Evolutionary conservation across 2,888 invertebrate species (phyloP).

Genomic region (Dorcus parallelipipedus): DNA sequence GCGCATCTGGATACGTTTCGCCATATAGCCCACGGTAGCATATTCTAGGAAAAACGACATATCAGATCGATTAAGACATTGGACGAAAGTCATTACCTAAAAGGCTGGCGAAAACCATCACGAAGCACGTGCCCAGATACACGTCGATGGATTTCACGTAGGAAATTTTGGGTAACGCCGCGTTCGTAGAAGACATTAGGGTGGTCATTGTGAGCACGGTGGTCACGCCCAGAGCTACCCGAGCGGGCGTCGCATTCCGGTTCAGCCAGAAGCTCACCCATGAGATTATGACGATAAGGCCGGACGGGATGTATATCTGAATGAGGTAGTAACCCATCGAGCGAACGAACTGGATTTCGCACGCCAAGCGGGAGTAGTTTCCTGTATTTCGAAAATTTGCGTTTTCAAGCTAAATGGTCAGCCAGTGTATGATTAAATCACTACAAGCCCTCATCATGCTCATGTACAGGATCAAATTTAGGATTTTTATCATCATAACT

Average conservation of each 20-base stretch:
- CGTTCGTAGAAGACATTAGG: constrained; percentile 94
- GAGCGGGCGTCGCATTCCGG: constrained; percentile 90
- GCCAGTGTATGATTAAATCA: no score
- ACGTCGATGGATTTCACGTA: constrained; percentile 98
- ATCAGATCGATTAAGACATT: background rate
- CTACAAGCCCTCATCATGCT: no score
- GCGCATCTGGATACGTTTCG: constrained; percentile 94
- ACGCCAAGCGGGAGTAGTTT: constrained; percentile 94
- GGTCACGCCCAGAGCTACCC: constrained; percentile 91
- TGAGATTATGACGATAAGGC: constrained; percentile 94
- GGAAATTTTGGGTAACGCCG: constrained; percentile 95
- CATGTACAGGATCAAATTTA: no score
- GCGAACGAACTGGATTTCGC: constrained; percentile 94
- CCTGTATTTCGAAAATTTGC: constrained; percentile 54
- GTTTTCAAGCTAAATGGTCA: no score
- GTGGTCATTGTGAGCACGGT: constrained; percentile 98
- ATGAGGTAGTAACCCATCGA: constrained; percentile 99
- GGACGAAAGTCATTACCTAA: constrained; percentile 64
- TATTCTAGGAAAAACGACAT: constrained; percentile 69
- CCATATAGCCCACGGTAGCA: constrained; percentile 97
- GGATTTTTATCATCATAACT: no score
- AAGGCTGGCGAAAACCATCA: constrained; percentile 97
- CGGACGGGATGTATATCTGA: constrained; percentile 97
- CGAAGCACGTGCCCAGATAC: constrained; percentile 96
- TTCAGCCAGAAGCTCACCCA: constrained; percentile 98